Evolutionary conservation across 2,888 invertebrate genomes (phyloP).

Genomic region (Tanypteryx hageni): DNA sequence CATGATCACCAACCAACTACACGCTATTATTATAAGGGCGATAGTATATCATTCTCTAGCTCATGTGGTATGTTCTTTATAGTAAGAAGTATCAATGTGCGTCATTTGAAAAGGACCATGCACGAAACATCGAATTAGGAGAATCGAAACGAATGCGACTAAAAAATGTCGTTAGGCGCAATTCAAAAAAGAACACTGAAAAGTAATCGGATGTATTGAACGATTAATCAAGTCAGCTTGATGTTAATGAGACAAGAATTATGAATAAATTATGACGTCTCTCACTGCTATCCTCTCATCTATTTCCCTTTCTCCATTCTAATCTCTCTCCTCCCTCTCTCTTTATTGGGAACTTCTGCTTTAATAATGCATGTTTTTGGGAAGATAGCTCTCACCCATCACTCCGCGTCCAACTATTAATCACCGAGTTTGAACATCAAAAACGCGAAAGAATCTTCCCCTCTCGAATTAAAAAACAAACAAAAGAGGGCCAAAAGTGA

Average conservation of each 20-base stretch:
- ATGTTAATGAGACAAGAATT: not conserved
- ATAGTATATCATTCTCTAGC: too few relatives aligned
- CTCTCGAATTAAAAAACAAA: not conserved
- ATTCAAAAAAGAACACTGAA: not conserved
- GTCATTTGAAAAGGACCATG: too few relatives aligned
- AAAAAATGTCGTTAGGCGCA: not conserved
- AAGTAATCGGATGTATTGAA: not conserved
- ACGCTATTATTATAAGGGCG: too few relatives aligned
- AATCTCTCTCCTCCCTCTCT: not conserved
- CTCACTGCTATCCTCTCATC: not conserved
- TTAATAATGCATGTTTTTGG: slow-evolving; percentile 14
- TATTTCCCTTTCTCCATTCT: too few relatives aligned
- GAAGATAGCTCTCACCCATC: not conserved
- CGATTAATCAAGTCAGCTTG: not conserved
- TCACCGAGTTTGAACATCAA: not conserved
- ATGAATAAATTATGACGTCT: not conserved
- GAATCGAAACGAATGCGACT: too few relatives aligned
- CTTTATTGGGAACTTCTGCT: not conserved
- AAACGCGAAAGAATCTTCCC: not conserved
- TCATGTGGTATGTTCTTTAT: too few relatives aligned
- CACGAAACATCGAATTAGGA: too few relatives aligned
- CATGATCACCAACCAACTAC: too few relatives aligned
- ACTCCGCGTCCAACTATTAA: not conserved
- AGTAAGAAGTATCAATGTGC: too few relatives aligned
- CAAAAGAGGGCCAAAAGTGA: not conserved